Evolutionary conservation across 2,113 vertebrate species (phyloP), one percentile per base, ranked within the genome.

Genomic region (Verasper variegatus): DNA sequence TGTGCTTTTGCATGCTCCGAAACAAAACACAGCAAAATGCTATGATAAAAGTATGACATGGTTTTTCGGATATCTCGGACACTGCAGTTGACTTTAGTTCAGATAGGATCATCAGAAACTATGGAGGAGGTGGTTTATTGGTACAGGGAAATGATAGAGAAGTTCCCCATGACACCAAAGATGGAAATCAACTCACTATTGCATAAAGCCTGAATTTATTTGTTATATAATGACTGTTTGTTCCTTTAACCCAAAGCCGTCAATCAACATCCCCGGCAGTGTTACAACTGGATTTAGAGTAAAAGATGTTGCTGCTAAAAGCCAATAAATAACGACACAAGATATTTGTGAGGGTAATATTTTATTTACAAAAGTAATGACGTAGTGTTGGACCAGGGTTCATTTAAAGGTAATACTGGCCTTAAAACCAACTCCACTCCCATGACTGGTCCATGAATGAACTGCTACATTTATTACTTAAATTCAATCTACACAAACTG

Each of bases 321-420:
- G 9, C 1, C 35, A 61, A 60, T 5, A 15, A 51, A 69, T 1
- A 68, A 63, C 5, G 26, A 24, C 1, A 0, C 10, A 68, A 47
- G 27, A 51, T 7, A 9, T 40, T 60, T 13, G 20, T 24, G 59
- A 64, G 58, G 20, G 0, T 59, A 63, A 80, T 63, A 66, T 63
- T 91, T 87, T 89, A 91, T 92, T 85, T 84, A 84, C 80, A 87
- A 90, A 87, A 85, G 72, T 76, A 83, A 83, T 62, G 72, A 60
- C 80, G 84, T 94, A 94, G 92, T 94, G 78, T 87, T 69, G 79
- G 61, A 87, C 75, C 61, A 81, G 23, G 84, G 81, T 86, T 73
- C 60, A 66, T 80, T 47, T 74, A 71, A 80, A 86, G 17, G 67
- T 81, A 88, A 87, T 68, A 82, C 80, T 91, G 84, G 80, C 75